These are phyloP conservation scores for Drosophila gunungcola DNA, from an alignment of 1,140 invertebrate species.

Conservation along the genomic window DNA sequence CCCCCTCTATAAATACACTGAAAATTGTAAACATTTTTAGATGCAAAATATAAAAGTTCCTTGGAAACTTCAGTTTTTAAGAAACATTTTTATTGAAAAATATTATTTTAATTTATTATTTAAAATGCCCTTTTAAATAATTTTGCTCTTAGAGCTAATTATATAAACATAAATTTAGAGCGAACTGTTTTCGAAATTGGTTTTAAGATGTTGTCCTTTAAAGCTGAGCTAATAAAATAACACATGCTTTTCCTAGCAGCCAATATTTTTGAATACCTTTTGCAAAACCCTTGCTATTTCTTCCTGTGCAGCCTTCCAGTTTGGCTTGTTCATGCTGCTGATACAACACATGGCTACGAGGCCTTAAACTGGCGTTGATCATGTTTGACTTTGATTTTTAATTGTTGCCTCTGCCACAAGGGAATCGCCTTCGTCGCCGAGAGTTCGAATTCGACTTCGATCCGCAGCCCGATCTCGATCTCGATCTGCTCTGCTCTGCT, in stretches of 20 bases:
- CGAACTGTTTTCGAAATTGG: no score
- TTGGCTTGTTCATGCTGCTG: constrained; percentile 75
- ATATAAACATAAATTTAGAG: no score
- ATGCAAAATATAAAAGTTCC: no score
- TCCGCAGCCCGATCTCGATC: constrained; percentile 19
- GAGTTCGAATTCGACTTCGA: constrained; percentile 32
- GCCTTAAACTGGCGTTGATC: constrained; percentile 83
- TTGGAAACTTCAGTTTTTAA: no score
- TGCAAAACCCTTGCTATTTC: neutral
- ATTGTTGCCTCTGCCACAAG: constrained; percentile 71
- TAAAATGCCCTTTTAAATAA: no score
- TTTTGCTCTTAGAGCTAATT: no score
- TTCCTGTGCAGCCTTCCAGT: constrained; percentile 26
- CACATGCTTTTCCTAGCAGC: no score
- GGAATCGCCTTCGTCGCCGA: constrained; percentile 37
- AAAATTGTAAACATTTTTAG: neutral
- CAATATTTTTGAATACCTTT: no score
- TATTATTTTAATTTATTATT: no score
- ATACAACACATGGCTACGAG: constrained; percentile 74
- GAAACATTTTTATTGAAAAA: neutral
- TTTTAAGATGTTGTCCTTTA: no score
- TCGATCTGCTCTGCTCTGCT: constrained; percentile 39
- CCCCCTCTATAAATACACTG: constrained; percentile 15
- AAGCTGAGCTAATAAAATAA: no score
- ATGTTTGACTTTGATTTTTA: constrained; percentile 84